Evolutionary conservation across 1,140 invertebrate genomes (phyloP), one percentile per base, ranked within the genome.

Genomic region (Pissodes strobi): DNA sequence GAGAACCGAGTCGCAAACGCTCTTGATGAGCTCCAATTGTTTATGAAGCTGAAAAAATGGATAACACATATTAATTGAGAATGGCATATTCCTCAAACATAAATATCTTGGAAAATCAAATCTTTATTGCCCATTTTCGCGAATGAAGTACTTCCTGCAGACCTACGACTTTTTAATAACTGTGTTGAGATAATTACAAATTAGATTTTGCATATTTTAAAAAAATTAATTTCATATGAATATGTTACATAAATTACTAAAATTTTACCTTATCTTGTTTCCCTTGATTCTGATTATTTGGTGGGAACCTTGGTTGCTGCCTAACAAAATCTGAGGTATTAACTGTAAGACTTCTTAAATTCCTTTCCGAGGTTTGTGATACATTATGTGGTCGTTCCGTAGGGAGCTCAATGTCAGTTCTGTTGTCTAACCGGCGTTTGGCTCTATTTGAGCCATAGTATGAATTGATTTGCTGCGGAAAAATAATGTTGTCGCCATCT

Each of bases 21-120:
- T 76, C 58, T 70, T 68, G 12, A 77, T 78, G 18, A 78, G 67
- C 62, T 78, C 72, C 6, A 78, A 55, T 67, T 78, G 77, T 64
- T 78, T 76, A 49, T 78, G 74, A 18, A 76, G 52, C 75, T 76
- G 46, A 22, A 73, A 66, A 25, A 60, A 25, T 6, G 25, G n/a
- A n/a, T n/a, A n/a, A n/a, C n/a, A n/a, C n/a, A n/a, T n/a, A n/a
- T n/a, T 25, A 43, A n/a, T 21, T 23, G 55, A 51, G 0, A n/a
- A 45, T 1, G 21, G 8, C 1, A 1, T 12, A 18, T 5, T 4
- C 30, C 13, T 9, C 30, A 2, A 34, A 34, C 1, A 30, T 30
- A 12, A 12, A 12, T 1, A 34, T 34, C 1, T 34, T 5, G 1
- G 5, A 9, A 5, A 9, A 34, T 34, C n/a, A n/a, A n/a, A n/a